Base-by-base conservation (phyloP, 2,113 vertebrate species). In the Calyptomena viridis region DNA sequence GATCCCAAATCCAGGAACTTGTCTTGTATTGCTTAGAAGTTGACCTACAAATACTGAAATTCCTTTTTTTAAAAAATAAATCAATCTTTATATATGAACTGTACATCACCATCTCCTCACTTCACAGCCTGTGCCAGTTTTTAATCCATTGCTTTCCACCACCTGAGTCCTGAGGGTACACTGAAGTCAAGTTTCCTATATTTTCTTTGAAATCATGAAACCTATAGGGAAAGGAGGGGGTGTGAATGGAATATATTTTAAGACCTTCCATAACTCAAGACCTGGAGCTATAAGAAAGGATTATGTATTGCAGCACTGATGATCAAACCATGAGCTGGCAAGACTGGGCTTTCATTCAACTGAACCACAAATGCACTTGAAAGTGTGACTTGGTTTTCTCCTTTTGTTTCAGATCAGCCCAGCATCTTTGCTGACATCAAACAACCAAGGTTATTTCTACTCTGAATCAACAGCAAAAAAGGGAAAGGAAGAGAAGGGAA, bases 241-340 rank as follows among this genome's bases (percentile, higher is more conserved):
- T 1, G 14, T 19, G 50, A 33, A 39, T 21, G 53, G 31, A 84
- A 63, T 52, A 18, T 37, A 59, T 74, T 89, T 94, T 87, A 91
- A 93, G 56, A 81, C 53, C 68, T 95, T 94, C 72, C 49, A 60
- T 86, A 95, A 87, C 69, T 84, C 73, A 84, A 77, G 80, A 90
- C 60, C 73, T 84, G 83, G 73, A 94, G 90, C 72, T 93, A 37
- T 92, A 93, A 94, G 83, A 94, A 90, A 94, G 60, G 72, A 84
- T 47, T 85, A 9, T 77, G 79, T 42, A 81, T 25, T 91, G 60
- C 27, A 7, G 82, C 82, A 90, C 47, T 72, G 92, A 84, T 94
- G 93, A 97, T 68, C 94, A 93, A 96, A 94, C 74, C 85, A 96
- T 96, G 93, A 96, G 94, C 25, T 89, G 93, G 95, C 90, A 96